Conservation (phyloP, 2,113 vertebrate species). For the Elephantulus edwardii region DNA sequence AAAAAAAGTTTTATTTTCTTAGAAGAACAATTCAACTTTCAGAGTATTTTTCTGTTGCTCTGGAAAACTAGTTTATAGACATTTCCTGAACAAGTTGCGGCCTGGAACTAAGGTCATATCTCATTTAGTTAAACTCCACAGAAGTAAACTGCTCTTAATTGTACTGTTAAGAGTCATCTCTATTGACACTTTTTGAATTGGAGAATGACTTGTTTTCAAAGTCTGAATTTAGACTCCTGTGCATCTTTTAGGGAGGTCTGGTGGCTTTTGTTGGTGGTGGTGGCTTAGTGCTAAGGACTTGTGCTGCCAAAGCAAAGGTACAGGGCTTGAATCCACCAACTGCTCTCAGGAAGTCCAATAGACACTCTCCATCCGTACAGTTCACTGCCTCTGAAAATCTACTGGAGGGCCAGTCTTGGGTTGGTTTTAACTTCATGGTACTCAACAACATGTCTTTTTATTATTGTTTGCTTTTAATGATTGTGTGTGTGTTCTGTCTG, state of each 20-base stretch:
- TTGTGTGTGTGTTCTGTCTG: neutral
- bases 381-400: no score
- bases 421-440: no score
- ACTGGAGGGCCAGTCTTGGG: no score
- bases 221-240: neutral
- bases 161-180: neutral
- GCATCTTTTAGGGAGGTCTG: no score
- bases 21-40: neutral
- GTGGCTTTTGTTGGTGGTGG: no score
- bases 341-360: no score
- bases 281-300: no score
- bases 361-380: no score
- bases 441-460: no score
- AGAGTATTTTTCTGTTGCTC: constrained; percentile 5
- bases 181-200: neutral
- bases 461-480: neutral
- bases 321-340: no score
- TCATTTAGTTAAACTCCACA: neutral
- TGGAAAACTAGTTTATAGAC: neutral
- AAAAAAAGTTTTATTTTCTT: neutral
- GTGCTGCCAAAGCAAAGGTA: no score
- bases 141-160: neutral
- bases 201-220: neutral
- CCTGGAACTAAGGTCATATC: neutral
- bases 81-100: neutral